Evolutionary conservation across 2,797 vertebrate species (phyloP).

Genomic region (Ctenochaetus hawaiiensis): DNA sequence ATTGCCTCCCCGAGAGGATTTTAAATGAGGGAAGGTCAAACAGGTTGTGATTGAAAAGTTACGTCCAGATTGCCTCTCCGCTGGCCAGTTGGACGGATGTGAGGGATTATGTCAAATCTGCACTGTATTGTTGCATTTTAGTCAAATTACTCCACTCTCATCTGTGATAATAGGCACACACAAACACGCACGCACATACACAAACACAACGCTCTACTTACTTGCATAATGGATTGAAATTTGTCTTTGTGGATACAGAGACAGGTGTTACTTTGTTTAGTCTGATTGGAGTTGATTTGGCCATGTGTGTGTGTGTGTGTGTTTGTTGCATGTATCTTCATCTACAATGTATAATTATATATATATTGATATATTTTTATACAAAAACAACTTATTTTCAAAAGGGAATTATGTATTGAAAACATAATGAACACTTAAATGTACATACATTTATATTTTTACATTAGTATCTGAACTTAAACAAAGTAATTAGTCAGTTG

Average conservation of each 20-base stretch:
- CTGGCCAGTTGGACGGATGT: constrained; percentile 68
- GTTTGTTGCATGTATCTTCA: neutral
- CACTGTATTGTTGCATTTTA: constrained; percentile 81
- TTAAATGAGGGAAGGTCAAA: constrained; percentile 61
- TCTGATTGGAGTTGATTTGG: constrained; percentile 26
- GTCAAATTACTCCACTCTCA: constrained; percentile 82
- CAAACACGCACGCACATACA: constrained; percentile 30
- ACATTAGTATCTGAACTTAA: neutral
- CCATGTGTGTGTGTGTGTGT: constrained; percentile 22
- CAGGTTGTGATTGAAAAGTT: constrained; percentile 58
- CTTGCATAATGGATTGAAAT: constrained; percentile 71
- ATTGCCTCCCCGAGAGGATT: constrained; percentile 45
- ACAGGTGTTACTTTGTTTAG: constrained; percentile 64
- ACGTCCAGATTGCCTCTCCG: constrained; percentile 59
- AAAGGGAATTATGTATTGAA: neutral
- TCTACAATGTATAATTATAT: neutral
- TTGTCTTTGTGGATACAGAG: constrained; percentile 44
- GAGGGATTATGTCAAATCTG: constrained; percentile 80
- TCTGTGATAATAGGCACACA: constrained; percentile 77
- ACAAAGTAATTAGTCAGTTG: neutral
- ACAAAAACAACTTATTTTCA: constrained; percentile 4
- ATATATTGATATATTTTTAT: neutral
- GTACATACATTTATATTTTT: neutral
- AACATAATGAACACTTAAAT: neutral
- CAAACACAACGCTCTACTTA: constrained; percentile 32